A percentile compares a stretch with the other conserved stretches of the same genome.
Evolutionary conservation across 2,888 invertebrate genomes (phyloP).

Genomic region (Ectobius pallidus): DNA sequence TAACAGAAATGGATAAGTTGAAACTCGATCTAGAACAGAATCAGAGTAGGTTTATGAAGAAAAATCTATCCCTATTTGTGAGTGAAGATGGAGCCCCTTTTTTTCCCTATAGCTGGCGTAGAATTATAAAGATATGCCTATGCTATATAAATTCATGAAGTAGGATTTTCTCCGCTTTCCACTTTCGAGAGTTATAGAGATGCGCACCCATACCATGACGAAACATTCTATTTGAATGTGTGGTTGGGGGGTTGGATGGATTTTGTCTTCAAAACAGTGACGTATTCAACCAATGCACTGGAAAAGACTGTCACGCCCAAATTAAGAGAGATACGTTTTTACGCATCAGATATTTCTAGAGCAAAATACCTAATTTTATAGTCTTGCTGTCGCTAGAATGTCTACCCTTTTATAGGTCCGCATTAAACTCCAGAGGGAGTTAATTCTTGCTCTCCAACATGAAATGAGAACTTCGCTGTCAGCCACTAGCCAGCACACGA

Average conservation of each 20-base stretch:
- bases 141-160: not conserved
- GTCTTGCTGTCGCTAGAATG: not conserved
- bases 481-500: too few species aligned
- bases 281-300: not conserved
- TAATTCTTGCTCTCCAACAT: not conserved
- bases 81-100: too few species aligned
- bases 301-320: not conserved
- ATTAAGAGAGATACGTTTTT: not conserved
- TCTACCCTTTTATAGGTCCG: not conserved
- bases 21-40: not conserved
- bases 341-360: not conserved
- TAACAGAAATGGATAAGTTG: not conserved
- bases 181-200: not conserved
- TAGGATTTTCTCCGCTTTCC: not conserved
- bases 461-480: too few species aligned
- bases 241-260: too few species aligned
- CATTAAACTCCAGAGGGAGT: not conserved
- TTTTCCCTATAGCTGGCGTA: not conserved
- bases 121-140: not conserved
- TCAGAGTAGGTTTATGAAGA: not conserved
- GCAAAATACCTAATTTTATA: not conserved
- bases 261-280: not conserved
- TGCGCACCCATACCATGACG: not conserved
- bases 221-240: too few species aligned
- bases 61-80: not conserved